phyloP scores from a whole-genome alignment of 2,888 invertebrate species.

The Drosophila birchii region DNA sequence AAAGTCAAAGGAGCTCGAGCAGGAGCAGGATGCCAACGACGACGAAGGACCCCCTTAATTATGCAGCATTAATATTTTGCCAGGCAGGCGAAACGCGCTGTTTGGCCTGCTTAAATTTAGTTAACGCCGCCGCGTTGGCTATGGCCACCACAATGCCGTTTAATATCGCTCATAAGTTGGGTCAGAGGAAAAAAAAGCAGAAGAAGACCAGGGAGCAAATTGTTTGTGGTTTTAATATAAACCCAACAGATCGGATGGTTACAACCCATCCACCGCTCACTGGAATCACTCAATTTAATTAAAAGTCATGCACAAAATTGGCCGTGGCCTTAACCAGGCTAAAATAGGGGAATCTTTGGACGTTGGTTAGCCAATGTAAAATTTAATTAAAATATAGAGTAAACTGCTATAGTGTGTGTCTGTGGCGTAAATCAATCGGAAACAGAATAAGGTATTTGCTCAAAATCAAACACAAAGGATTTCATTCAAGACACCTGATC shows the following conservation, averaged over 20 bases:
- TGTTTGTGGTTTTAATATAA: conserved; percentile 50
- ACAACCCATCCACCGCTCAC: conserved; percentile 13
- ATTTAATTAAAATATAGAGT: conserved; percentile 31
- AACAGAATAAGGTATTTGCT: neutral
- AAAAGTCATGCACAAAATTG: conserved; percentile 45
- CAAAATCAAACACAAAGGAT: neutral
- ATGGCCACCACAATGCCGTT: conserved; percentile 39
- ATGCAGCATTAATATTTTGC: conserved; percentile 76
- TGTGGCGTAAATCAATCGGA: conserved; percentile 4
- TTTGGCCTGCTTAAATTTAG: conserved; percentile 59
- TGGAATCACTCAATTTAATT: conserved; percentile 67
- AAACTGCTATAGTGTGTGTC: neutral
- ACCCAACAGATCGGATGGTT: conserved; percentile 2
- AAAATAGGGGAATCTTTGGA: neutral
- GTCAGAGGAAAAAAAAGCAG: neutral
- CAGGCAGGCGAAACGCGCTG: conserved; percentile 56
- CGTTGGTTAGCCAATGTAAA: neutral
- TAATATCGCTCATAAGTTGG: conserved; percentile 48
- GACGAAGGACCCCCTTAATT: conserved; percentile 57
- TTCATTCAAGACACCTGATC: neutral
- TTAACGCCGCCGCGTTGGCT: conserved; percentile 56
- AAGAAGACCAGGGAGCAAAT: conserved; percentile 13
- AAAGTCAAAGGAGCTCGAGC: conserved; percentile 7
- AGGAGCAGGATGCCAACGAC: conserved; percentile 7
- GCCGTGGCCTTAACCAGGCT: conserved; percentile 8